These are phyloP conservation scores for Drosophila tanythrix DNA, from an alignment of 2,888 invertebrate genomes.

Conservation along the genomic window DNA sequence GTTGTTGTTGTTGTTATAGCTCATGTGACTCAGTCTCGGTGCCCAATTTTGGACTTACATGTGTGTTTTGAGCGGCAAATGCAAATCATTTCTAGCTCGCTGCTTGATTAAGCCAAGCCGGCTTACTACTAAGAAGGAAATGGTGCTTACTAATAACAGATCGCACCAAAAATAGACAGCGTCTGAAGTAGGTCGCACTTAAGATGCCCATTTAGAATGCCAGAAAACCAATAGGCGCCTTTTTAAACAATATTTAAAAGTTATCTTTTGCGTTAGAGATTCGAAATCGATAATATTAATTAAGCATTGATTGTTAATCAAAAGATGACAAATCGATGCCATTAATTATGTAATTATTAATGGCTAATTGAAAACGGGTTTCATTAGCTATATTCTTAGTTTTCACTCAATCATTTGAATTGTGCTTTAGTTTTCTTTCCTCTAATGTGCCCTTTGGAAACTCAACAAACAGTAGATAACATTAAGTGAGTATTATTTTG, in stretches of 20 bases:
- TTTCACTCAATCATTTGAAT: neutral
- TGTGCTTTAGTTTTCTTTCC: neutral
- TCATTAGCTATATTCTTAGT: neutral
- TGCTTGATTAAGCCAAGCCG: constrained; percentile 44
- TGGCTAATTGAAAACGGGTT: neutral
- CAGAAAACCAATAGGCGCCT: constrained; percentile 16
- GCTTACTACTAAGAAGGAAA: constrained; percentile 47
- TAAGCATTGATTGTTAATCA: neutral
- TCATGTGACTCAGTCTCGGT: constrained; percentile 42
- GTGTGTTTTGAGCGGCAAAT: constrained; percentile 38
- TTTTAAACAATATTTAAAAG: neutral
- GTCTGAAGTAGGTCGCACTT: neutral
- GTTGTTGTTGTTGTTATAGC: neutral
- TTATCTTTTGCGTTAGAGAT: neutral
- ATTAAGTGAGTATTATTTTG: neutral
- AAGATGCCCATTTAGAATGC: constrained; percentile 11
- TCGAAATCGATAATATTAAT: constrained; percentile 10
- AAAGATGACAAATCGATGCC: neutral
- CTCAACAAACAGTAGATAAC: neutral
- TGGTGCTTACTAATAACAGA: constrained; percentile 49
- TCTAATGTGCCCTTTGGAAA: neutral
- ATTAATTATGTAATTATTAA: neutral
- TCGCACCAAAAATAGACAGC: constrained; percentile 22
- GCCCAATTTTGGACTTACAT: constrained; percentile 42
- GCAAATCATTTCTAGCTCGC: constrained; percentile 37